A percentile compares a stretch with the other conserved stretches of the same genome.
phyloP scores from a whole-genome alignment of 1,140 invertebrate species.

The Vanessa tameamea region DNA sequence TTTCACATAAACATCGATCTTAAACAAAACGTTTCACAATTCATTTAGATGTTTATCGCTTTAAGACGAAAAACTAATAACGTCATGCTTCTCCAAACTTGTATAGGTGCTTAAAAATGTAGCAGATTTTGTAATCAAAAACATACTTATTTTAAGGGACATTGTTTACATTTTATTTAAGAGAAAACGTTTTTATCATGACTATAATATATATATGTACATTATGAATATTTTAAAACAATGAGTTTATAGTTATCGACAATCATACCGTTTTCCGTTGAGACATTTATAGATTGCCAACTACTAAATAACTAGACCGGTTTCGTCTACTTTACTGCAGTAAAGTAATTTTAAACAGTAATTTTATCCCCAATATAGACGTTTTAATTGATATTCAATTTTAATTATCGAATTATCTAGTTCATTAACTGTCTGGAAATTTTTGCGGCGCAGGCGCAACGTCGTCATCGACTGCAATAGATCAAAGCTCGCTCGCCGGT shows the following conservation, averaged over 20 bases:
- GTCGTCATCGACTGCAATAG: slow-evolving; percentile 38
- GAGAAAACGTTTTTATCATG: background rate
- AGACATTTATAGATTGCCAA: background rate
- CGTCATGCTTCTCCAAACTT: slow-evolving; percentile 49
- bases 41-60: slow-evolving; percentile 74
- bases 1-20: slow-evolving; percentile 63
- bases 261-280: background rate
- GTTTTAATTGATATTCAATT: slow-evolving; percentile 27
- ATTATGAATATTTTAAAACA: background rate
- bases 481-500: slow-evolving; percentile 68
- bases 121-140: slow-evolving; percentile 39
- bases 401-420: slow-evolving; percentile 38
- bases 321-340: slow-evolving; percentile 7
- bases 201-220: background rate
- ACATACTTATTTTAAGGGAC: slow-evolving; percentile 39
- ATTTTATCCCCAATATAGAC: slow-evolving; percentile 8
- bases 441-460: slow-evolving; percentile 31
- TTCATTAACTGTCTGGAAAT: slow-evolving; percentile 39
- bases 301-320: background rate
- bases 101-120: slow-evolving; percentile 36
- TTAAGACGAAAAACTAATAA: slow-evolving; percentile 72
- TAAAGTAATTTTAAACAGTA: slow-evolving; percentile 15
- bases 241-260: background rate
- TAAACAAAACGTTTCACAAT: slow-evolving; percentile 59
- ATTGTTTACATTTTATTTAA: slow-evolving; percentile 27